These are phyloP conservation scores for Dryadula phaetusa DNA, from an alignment of 2,888 invertebrate species.

Conservation along the genomic window DNA sequence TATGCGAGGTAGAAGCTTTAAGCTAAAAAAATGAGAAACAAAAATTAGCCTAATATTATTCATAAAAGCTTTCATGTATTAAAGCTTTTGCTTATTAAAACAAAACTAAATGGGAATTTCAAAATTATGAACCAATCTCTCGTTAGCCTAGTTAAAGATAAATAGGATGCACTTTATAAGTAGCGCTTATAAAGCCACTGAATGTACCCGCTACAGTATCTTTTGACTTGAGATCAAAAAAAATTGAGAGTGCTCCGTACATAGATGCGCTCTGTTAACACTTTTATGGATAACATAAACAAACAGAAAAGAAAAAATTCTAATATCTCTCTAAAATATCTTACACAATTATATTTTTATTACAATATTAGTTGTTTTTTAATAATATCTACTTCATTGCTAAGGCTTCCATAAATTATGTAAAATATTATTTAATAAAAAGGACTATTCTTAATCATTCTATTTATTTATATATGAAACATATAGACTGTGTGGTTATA, in stretches of 20 bases:
- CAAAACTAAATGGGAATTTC: neutral
- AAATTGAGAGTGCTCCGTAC: neutral
- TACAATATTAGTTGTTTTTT: too few relatives aligned
- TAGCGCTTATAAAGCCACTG: constrained; percentile 15
- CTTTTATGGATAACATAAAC: neutral
- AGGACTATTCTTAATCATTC: too few relatives aligned
- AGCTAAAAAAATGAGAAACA: too few relatives aligned
- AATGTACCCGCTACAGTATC: constrained; percentile 20
- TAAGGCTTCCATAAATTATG: too few relatives aligned
- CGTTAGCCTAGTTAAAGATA: constrained; percentile 24
- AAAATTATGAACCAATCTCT: constrained; percentile 20
- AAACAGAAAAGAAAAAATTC: neutral
- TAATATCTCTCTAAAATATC: too few relatives aligned
- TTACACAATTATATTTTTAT: too few relatives aligned
- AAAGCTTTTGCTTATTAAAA: neutral
- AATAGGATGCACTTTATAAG: constrained; percentile 16
- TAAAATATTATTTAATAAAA: too few relatives aligned
- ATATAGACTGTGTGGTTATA: too few relatives aligned
- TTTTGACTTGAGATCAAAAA: constrained; percentile 18
- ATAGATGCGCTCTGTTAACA: neutral
- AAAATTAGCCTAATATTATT: neutral
- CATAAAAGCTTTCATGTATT: neutral
- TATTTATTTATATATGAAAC: too few relatives aligned
- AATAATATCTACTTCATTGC: too few relatives aligned
- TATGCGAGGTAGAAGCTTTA: too few relatives aligned